Evolutionary conservation across 2,888 invertebrate genomes (phyloP).

Genomic region (Ormia ochracea): DNA sequence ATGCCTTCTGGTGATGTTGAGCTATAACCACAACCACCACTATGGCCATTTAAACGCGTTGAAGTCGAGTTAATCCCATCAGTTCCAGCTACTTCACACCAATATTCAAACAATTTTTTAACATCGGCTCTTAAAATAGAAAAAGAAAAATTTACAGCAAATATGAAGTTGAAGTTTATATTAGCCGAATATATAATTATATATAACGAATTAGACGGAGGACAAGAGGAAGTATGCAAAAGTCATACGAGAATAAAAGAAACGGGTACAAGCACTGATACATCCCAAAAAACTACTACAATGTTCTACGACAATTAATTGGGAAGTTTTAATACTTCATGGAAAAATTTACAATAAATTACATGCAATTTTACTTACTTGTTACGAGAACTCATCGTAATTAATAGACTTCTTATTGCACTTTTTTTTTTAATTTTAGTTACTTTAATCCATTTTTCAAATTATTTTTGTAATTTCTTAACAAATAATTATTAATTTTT

Average conservation of each 20-base stretch:
- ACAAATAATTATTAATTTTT: background rate
- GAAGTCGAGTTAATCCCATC: conserved; percentile 62
- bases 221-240: no score
- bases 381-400: conserved; percentile 72
- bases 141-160: background rate
- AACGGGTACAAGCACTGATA: conserved; percentile 61
- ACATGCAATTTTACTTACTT: conserved; percentile 68
- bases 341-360: background rate
- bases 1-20: conserved; percentile 72
- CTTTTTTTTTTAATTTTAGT: background rate
- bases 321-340: conserved; percentile 8
- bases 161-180: no score
- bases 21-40: conserved; percentile 62
- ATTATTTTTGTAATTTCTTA: background rate
- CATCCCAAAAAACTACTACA: conserved; percentile 70
- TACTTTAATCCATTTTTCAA: conserved; percentile 30
- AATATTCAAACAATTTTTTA: conserved; percentile 77
- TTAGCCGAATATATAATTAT: no score
- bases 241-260: no score
- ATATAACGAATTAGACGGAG: no score
- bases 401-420: conserved; percentile 28
- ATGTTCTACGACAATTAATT: conserved; percentile 11
- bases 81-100: conserved; percentile 75
- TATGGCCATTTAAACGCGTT: conserved; percentile 63
- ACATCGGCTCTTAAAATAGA: conserved; percentile 73